These are phyloP conservation scores for Malacosoma neustria DNA, from an alignment of 2,888 invertebrate genomes.

Conservation along the genomic window DNA sequence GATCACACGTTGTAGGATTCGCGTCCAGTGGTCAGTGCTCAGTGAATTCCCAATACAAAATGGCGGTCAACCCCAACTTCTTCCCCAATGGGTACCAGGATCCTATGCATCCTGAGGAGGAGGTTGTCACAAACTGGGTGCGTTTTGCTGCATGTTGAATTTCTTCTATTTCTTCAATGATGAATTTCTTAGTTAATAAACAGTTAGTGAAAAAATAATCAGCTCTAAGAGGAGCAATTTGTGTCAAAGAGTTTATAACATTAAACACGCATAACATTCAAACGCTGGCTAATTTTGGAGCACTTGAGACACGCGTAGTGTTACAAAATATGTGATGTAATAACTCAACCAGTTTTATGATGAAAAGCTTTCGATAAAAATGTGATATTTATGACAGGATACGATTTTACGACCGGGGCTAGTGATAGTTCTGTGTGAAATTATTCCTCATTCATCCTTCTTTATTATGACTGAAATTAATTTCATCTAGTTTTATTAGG, in stretches of 20 bases:
- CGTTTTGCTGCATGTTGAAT: constrained; percentile 34
- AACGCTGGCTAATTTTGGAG: constrained; percentile 48
- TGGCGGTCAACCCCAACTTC: constrained; percentile 66
- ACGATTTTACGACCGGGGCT: constrained; percentile 5
- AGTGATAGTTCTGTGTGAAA: background rate
- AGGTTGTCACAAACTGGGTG: constrained; percentile 77
- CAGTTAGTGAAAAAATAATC: no score
- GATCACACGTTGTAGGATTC: constrained; percentile 54
- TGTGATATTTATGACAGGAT: constrained; percentile 21
- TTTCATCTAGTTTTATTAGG: no score
- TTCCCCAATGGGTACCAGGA: constrained; percentile 72
- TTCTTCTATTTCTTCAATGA: no score
- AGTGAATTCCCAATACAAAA: constrained; percentile 38
- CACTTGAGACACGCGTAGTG: constrained; percentile 48
- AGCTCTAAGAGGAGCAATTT: no score
- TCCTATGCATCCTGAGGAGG: constrained; percentile 72
- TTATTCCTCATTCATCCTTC: no score
- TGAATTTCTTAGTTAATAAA: no score
- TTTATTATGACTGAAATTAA: no score
- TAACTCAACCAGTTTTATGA: constrained; percentile 32
- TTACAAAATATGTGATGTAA: constrained; percentile 66
- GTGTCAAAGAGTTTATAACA: constrained; percentile 7
- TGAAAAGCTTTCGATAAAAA: constrained; percentile 30
- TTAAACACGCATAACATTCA: constrained; percentile 15
- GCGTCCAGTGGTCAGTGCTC: constrained; percentile 34